These are phyloP conservation scores for Hermetia illucens DNA, from an alignment of 1,140 invertebrate genomes.

Conservation along the genomic window DNA sequence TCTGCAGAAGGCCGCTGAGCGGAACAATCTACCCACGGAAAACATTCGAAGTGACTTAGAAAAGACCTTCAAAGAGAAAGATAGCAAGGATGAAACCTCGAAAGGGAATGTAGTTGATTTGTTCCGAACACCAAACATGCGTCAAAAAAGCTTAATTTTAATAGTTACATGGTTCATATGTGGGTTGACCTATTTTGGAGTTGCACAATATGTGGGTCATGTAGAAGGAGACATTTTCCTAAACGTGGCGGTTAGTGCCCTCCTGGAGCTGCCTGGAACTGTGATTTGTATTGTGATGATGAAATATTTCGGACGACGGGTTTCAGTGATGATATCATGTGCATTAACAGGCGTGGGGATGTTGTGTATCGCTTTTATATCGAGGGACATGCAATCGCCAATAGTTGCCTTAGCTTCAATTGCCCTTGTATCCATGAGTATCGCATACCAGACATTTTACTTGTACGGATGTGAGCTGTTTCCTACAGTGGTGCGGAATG, in stretches of 20 bases:
- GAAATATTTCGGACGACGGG: no score
- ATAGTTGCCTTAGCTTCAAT: no score
- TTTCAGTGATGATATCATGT: no score
- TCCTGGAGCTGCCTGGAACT: slow-evolving; percentile 47
- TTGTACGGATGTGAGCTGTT: no score
- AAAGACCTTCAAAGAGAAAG: slow-evolving; percentile 22
- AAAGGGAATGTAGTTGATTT: slow-evolving; percentile 42
- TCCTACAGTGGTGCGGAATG: no score
- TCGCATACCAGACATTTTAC: no score
- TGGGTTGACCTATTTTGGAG: slow-evolving; percentile 53
- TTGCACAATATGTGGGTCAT: slow-evolving; percentile 55
- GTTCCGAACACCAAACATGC: slow-evolving; percentile 53
- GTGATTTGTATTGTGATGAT: slow-evolving; percentile 44
- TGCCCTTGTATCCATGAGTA: no score
- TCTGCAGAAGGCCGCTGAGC: slow-evolving; percentile 48
- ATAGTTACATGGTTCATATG: slow-evolving; percentile 56
- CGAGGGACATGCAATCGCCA: no score
- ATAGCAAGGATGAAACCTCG: slow-evolving; percentile 27
- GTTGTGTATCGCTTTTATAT: no score
- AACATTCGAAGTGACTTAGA: slow-evolving; percentile 24
- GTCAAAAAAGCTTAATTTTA: slow-evolving; percentile 50
- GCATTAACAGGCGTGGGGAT: no score
- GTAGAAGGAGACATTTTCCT: slow-evolving; percentile 52
- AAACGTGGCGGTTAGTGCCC: slow-evolving; percentile 49
- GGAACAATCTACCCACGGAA: slow-evolving; percentile 34